phyloP scores from a whole-genome alignment of 2,797 vertebrate species.

The Hippopotamyrus pictus region DNA sequence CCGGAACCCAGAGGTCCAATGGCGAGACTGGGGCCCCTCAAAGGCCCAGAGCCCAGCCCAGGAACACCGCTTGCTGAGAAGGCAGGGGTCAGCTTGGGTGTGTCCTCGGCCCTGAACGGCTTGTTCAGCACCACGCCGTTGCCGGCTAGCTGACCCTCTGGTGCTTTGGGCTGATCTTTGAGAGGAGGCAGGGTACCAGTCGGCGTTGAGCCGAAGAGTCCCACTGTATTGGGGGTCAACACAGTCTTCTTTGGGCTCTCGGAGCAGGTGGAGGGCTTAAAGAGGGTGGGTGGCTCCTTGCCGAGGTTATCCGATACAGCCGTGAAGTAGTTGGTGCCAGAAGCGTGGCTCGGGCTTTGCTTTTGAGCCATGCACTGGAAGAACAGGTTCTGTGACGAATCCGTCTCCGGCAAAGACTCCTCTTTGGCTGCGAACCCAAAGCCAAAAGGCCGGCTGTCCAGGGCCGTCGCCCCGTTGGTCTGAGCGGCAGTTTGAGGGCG shows the following conservation, averaged over 20 bases:
- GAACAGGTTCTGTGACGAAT: slow-evolving; percentile 88
- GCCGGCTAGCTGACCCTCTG: slow-evolving; percentile 71
- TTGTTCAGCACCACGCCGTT: slow-evolving; percentile 74
- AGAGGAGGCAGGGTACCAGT: slow-evolving; percentile 20
- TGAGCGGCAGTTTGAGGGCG: slow-evolving; percentile 60
- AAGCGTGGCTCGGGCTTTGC: slow-evolving; percentile 66
- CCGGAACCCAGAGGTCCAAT: slow-evolving; percentile 32
- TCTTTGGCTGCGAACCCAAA: slow-evolving; percentile 75
- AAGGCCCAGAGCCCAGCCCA: slow-evolving; percentile 40
- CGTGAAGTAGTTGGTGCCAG: slow-evolving; percentile 85
- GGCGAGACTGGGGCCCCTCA: slow-evolving; percentile 41
- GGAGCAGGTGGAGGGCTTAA: slow-evolving; percentile 60
- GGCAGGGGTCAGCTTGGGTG: slow-evolving; percentile 74
- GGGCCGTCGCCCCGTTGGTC: slow-evolving; percentile 75
- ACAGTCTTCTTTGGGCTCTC: slow-evolving; percentile 64
- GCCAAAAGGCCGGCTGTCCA: slow-evolving; percentile 76
- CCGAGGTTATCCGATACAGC: slow-evolving; percentile 78
- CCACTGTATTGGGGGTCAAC: slow-evolving; percentile 32
- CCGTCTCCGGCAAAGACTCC: slow-evolving; percentile 70
- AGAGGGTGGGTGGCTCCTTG: slow-evolving; percentile 77
- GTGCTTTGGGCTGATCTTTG: slow-evolving; percentile 64
- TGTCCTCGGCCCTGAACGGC: slow-evolving; percentile 63
- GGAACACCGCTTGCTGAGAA: slow-evolving; percentile 64
- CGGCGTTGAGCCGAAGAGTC: slow-evolving; percentile 41
- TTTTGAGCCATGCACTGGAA: slow-evolving; percentile 96